These are phyloP conservation scores for Peromyscus leucopus DNA, from an alignment of 2,113 vertebrate genomes.

Conservation along the genomic window DNA sequence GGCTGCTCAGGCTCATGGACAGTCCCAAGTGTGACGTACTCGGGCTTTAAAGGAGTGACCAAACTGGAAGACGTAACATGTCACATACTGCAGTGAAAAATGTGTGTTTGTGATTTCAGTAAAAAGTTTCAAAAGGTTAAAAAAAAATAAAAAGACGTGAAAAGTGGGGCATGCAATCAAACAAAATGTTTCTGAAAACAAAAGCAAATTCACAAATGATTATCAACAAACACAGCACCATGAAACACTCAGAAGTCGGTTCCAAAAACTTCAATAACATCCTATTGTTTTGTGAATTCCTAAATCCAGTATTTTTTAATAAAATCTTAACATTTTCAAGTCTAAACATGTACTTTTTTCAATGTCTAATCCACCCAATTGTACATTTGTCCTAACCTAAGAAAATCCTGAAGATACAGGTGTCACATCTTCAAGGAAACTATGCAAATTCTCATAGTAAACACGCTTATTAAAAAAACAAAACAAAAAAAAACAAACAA, in stretches of 20 bases:
- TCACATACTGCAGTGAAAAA: background rate
- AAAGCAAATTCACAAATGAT: slow-evolving; percentile 59
- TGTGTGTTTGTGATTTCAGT: background rate
- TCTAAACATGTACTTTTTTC: slow-evolving; percentile 17
- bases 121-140: background rate
- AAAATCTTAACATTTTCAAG: slow-evolving; percentile 52
- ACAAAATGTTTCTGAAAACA: slow-evolving; percentile 56
- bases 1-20: background rate
- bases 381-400: slow-evolving; percentile 32
- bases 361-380: slow-evolving; percentile 48
- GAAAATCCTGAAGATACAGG: background rate
- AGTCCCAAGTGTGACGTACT: background rate
- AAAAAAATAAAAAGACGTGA: background rate
- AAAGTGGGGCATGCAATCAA: background rate
- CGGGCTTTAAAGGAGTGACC: background rate
- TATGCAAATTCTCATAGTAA: slow-evolving; percentile 63
- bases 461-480: background rate
- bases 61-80: background rate
- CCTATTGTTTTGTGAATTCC: slow-evolving; percentile 28
- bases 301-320: background rate
- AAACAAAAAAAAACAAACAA: slow-evolving; percentile 21
- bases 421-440: background rate
- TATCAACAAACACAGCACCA: slow-evolving; percentile 47
- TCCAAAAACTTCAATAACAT: slow-evolving; percentile 28
- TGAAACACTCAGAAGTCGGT: background rate